phyloP scores from a whole-genome alignment of 2,113 vertebrate genomes.

The Ardeotis arabs region DNA sequence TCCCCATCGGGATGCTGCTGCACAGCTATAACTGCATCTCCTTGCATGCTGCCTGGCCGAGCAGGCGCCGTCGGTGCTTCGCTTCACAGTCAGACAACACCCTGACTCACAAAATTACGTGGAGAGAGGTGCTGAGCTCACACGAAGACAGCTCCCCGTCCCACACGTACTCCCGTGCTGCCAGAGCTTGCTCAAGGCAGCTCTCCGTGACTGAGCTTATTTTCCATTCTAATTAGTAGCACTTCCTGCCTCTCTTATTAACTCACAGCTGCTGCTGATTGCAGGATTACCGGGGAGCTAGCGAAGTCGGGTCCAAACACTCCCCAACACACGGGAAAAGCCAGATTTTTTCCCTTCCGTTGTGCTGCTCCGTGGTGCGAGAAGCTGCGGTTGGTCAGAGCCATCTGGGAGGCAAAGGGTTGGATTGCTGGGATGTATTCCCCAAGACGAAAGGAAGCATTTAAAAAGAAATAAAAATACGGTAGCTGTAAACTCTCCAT shows the following conservation, averaged over 20 bases:
- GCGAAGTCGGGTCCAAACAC: not conserved
- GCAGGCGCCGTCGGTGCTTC: not conserved
- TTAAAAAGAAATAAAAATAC: not conserved
- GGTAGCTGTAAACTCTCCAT: not conserved
- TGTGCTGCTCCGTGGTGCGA: accelerated
- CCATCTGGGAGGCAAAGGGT: not conserved
- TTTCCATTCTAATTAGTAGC: slow-evolving; percentile 20
- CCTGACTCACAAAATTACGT: not conserved
- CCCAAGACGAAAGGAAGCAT: not conserved
- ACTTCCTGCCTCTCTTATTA: slow-evolving; percentile 40
- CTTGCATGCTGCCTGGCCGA: not conserved
- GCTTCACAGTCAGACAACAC: not conserved
- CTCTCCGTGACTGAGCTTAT: not conserved
- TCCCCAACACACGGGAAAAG: not conserved
- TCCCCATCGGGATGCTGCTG: not conserved
- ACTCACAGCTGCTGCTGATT: not conserved
- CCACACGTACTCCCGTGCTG: not conserved
- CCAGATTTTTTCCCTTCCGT: not conserved
- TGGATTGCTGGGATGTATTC: not conserved
- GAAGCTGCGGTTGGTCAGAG: not conserved
- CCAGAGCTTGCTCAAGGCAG: not conserved
- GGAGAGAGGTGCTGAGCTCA: not conserved
- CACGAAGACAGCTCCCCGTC: not conserved
- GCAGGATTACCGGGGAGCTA: not conserved
- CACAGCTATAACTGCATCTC: not conserved